Base-by-base conservation (phyloP, 2,888 invertebrate species). In the Mesopsocus fuscifrons region DNA sequence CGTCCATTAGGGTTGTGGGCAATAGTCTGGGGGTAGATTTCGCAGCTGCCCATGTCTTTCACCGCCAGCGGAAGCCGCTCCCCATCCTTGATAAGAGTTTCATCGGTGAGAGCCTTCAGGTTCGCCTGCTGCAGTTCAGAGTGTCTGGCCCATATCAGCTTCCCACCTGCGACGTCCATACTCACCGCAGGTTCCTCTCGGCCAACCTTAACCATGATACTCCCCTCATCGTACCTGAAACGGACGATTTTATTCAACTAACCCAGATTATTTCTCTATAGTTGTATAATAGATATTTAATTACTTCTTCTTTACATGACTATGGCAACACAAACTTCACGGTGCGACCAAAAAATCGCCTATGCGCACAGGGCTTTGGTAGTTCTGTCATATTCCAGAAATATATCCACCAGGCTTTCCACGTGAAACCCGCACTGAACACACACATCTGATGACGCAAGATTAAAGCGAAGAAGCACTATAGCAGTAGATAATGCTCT, bases 31-130 rank as follows among this genome's bases (percentile, higher is more conserved):
- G 98, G 98, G 60, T 97, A 98, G 48, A 98, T 94, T 64, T 98
- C 98, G 59, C 97, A 98, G 4, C 92, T 88, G 2, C 98, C 98
- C 88, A 98, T 92, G 57, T 98, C 98, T 60, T 98, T 98, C 0
- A 95, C 85, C 2, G 84, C 83, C 1, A 99, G 74, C 0, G 94
- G 87, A 11, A 99, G 68, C 32, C 89, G 71, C 61, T 94, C 92
- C 0, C 94, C 94, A 55, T 95, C 94, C 56, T 82, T 80, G 45
- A 87, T 71, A 57, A 79, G 78, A 1, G 71, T 68, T 47, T 77
- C 79, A 63, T 84, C 83, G 2, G 77, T 74, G 40, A 85, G 59
- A 0, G 87, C 80, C 59, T 91, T 91, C 49, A 92, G 63, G 62
- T 92, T 91, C 4, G 87, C 88, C 61, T 97, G 97, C 59, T 98